phyloP scores from a whole-genome alignment of 2,888 invertebrate species.

The Drosophila sordidula region DNA sequence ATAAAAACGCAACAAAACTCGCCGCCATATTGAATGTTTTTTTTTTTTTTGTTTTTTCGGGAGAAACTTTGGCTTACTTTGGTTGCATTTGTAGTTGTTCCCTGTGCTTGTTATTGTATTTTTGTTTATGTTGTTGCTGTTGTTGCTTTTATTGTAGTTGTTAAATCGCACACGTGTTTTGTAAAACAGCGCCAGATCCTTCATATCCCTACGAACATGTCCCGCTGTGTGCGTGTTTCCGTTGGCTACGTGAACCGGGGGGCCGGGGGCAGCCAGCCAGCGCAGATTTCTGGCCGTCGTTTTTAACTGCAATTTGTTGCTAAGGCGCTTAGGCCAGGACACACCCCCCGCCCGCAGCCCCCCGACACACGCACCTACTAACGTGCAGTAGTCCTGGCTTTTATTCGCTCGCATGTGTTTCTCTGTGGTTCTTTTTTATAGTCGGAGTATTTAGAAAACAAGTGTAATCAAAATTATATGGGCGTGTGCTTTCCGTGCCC shows the following conservation, averaged over 20 bases:
- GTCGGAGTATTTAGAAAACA: slow-evolving; percentile 75
- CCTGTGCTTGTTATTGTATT: slow-evolving; percentile 14
- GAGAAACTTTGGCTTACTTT: slow-evolving; percentile 32
- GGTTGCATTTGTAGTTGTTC: slow-evolving; percentile 45
- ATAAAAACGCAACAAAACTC: slow-evolving; percentile 76
- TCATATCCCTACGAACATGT: slow-evolving; percentile 66
- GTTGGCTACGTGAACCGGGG: not conserved
- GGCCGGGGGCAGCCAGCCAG: slow-evolving; percentile 5
- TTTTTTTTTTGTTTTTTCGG: slow-evolving; percentile 3
- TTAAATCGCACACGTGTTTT: slow-evolving; percentile 79
- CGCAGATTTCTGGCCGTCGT: slow-evolving; percentile 60
- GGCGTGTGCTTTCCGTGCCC: slow-evolving; percentile 54
- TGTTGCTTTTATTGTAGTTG: slow-evolving; percentile 62
- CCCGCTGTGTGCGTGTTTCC: slow-evolving; percentile 45
- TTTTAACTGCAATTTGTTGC: slow-evolving; percentile 77
- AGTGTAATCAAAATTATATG: slow-evolving; percentile 80
- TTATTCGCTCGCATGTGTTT: slow-evolving; percentile 61
- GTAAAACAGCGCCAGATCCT: slow-evolving; percentile 71
- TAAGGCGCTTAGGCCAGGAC: slow-evolving; percentile 60
- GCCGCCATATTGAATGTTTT: slow-evolving; percentile 54
- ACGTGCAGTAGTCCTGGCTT: slow-evolving; percentile 45
- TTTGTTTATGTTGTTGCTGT: no score
- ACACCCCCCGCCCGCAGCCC: no score
- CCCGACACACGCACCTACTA: not conserved
- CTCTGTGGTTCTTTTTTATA: slow-evolving; percentile 53